Evolutionary conservation across 2,797 vertebrate genomes (phyloP).

Genomic region (Amblyopsis hoosieri): DNA sequence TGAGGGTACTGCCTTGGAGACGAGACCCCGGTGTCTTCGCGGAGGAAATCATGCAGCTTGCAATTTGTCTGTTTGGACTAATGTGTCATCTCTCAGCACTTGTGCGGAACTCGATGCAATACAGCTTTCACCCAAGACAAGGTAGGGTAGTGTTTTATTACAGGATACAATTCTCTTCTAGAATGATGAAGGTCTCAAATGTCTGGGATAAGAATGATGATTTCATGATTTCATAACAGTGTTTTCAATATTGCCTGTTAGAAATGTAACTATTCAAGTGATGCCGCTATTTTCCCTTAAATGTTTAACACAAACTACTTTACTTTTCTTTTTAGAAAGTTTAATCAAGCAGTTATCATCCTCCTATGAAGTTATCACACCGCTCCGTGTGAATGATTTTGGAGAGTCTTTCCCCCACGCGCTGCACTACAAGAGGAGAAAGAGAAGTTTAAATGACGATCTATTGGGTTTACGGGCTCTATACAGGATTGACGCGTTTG

Average conservation of each 20-base stretch:
- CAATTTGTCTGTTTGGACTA: constrained; percentile 84
- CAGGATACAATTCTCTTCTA: no score
- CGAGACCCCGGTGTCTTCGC: constrained; percentile 55
- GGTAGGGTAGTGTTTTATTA: constrained; percentile 72
- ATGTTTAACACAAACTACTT: no score
- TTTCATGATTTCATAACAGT: not conserved
- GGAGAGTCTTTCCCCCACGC: constrained; percentile 87
- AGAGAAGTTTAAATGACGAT: constrained; percentile 80
- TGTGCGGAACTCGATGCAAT: constrained; percentile 73
- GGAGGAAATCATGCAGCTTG: constrained; percentile 85
- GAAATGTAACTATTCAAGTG: not conserved
- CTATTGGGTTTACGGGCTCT: constrained; percentile 76
- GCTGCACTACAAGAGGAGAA: constrained; percentile 84
- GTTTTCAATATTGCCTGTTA: not conserved
- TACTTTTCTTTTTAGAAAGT: constrained; percentile 75
- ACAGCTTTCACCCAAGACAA: constrained; percentile 89
- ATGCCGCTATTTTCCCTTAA: constrained; percentile 8
- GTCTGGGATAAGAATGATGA: constrained; percentile 25
- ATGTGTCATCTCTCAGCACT: constrained; percentile 86
- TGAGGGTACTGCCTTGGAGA: constrained; percentile 62
- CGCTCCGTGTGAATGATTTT: constrained; percentile 89
- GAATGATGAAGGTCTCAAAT: no score
- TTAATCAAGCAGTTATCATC: constrained; percentile 87
- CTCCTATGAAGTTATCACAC: constrained; percentile 93
- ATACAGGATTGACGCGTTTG: constrained; percentile 89